These are phyloP conservation scores for Tretioscincus oriximinensis DNA, from an alignment of 2,113 vertebrate species.

Conservation along the genomic window DNA sequence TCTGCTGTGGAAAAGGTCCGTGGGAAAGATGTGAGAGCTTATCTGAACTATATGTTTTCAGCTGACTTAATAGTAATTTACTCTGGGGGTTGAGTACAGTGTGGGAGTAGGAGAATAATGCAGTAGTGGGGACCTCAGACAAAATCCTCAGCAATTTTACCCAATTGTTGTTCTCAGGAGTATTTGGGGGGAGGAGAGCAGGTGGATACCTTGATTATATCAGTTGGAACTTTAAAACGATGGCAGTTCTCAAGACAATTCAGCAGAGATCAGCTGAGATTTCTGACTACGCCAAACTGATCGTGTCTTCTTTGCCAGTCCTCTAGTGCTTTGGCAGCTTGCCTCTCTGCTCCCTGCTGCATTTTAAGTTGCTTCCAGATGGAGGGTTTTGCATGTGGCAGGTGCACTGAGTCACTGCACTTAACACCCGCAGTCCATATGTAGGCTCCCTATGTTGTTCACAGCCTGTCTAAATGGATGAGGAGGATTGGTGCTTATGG, in stretches of 20 bases:
- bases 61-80: neutral
- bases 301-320: neutral
- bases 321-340: neutral
- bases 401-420: neutral
- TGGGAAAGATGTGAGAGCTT: neutral
- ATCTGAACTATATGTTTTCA: neutral
- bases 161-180: neutral
- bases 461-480: neutral
- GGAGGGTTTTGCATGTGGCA: constrained; percentile 15
- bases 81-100: neutral
- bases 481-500: neutral
- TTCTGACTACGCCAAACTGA: neutral
- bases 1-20: neutral
- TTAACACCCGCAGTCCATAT: neutral
- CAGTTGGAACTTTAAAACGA: neutral
- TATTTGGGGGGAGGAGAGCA: neutral
- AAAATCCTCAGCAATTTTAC: neutral
- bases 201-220: neutral
- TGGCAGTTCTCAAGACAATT: neutral
- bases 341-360: neutral
- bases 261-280: neutral
- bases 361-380: constrained; percentile 16
- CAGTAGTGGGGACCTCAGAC: neutral
- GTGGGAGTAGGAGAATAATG: no score
- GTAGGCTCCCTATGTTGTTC: constrained; percentile 1